Evolutionary conservation across 2,797 vertebrate genomes (phyloP).

Genomic region (Menidia menidia): DNA sequence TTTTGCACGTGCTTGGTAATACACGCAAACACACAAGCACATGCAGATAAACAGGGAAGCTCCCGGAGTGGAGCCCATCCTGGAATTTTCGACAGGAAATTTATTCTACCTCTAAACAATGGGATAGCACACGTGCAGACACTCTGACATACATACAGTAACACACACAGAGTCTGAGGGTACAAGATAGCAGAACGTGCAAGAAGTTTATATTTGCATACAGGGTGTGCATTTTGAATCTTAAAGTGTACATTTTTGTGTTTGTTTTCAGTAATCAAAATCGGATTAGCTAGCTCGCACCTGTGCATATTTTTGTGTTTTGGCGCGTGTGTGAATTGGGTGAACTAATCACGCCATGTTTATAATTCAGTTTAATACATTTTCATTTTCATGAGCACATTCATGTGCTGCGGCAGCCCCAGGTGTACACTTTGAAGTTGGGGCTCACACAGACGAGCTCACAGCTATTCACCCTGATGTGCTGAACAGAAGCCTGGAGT

Average conservation of each 20-base stretch:
- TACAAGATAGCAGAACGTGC: constrained; percentile 2
- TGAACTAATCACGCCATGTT: constrained; percentile 52
- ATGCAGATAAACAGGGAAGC: constrained; percentile 73
- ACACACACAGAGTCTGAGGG: neutral
- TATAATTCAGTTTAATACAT: constrained; percentile 56
- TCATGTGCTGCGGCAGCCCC: constrained; percentile 55
- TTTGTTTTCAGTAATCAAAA: constrained; percentile 45
- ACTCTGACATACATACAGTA: no score
- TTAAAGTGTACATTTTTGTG: constrained; percentile 3
- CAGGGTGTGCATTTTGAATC: constrained; percentile 3
- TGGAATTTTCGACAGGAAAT: constrained; percentile 79
- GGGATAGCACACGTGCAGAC: constrained; percentile 1
- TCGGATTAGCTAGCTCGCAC: constrained; percentile 53
- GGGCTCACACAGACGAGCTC: constrained; percentile 27
- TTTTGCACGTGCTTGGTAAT: constrained; percentile 38
- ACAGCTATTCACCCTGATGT: constrained; percentile 24
- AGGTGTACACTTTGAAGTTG: constrained; percentile 70
- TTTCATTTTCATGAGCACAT: constrained; percentile 58
- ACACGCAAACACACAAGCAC: constrained; percentile 10
- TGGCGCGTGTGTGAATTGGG: constrained; percentile 20
- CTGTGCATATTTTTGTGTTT: constrained; percentile 45
- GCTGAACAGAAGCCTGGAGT: constrained; percentile 38
- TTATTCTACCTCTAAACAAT: constrained; percentile 71
- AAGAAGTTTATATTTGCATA: neutral
- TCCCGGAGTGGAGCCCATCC: constrained; percentile 70